These are phyloP conservation scores for Samia ricini DNA, from an alignment of 1,140 invertebrate genomes.

Conservation along the genomic window DNA sequence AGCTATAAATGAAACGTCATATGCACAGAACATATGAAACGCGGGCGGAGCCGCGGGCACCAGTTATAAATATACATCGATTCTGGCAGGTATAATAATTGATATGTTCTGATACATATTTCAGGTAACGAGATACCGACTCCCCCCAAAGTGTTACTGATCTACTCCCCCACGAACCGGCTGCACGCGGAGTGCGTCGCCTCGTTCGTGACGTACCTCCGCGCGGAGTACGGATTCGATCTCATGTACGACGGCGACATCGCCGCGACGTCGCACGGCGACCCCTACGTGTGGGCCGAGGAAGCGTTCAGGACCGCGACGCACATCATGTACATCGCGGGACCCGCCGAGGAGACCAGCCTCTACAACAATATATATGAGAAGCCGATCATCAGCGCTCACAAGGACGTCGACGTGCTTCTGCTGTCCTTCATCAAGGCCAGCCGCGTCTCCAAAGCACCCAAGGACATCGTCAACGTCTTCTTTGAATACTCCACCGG, in stretches of 20 bases:
- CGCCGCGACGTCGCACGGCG: slow-evolving; percentile 44
- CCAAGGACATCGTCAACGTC: slow-evolving; percentile 54
- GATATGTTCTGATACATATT: neutral
- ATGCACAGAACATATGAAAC: no score
- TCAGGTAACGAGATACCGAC: slow-evolving; percentile 41
- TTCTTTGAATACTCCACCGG: slow-evolving; percentile 63
- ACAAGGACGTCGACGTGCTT: slow-evolving; percentile 47
- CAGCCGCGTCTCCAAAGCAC: slow-evolving; percentile 23
- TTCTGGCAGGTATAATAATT: no score
- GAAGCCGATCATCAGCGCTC: slow-evolving; percentile 52
- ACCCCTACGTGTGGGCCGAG: slow-evolving; percentile 60
- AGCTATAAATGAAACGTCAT: no score
- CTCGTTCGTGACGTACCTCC: slow-evolving; percentile 54
- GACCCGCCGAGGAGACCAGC: slow-evolving; percentile 50
- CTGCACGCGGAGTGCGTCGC: slow-evolving; percentile 60
- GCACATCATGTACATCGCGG: slow-evolving; percentile 59
- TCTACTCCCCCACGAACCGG: slow-evolving; percentile 55
- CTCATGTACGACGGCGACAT: slow-evolving; percentile 65
- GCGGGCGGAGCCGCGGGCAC: no score
- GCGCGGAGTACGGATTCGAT: slow-evolving; percentile 55
- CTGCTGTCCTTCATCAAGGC: slow-evolving; percentile 44
- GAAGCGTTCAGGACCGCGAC: slow-evolving; percentile 48
- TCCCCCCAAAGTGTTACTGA: slow-evolving; percentile 56
- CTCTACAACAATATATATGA: slow-evolving; percentile 64
- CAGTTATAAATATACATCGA: no score